Base-by-base conservation (phyloP, 1,140 invertebrate genomes). In the Ceratina calcarata region DNA sequence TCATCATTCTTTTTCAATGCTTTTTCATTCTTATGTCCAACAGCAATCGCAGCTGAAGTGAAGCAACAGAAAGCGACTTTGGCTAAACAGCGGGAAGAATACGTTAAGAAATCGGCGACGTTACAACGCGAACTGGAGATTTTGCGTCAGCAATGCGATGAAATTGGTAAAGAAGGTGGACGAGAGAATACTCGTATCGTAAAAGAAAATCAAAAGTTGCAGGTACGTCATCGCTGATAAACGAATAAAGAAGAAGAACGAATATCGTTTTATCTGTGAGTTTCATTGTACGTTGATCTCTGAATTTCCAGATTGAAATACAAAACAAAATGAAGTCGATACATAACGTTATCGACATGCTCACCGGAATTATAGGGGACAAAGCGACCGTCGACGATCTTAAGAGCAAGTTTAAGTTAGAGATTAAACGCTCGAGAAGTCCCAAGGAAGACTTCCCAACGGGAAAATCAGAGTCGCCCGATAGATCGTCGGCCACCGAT, bases 321-420 rank as follows among this genome's bases (percentile, higher is more conserved):
- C 95, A 96, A 91, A 96, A 95, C 86, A 97, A 97, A 93, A 92
- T 97, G 91, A 96, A 96, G 91, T 96, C 96, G 0, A 96, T 97
- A 84, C 95, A 95, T 91, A 97, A 96, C 91, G 96, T 97, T 1
- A 96, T 97, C 83, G 96, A 97, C 84, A 97, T 97, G 96, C 91
- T 97, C 65, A 96, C 96, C 51, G 95, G 95, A 32, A 96, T 97
- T 83, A 97, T 97, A 73, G 95, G 95, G 0, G 95, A 96, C 78
- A 95, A 96, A 87, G 94, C 86, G n/a, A 92, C 92, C 0, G 85
- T 92, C 7, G 92, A 93, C n/a, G 91, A 93, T 71, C 73, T 92
- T 45, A 91, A 91, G 78, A 87, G 83, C 74, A 93, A 93, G 78
- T 92, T 90, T 82, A 93, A 92, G 49, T 73, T 86, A 51, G 91